These are phyloP conservation scores for Drosophila subquinaria DNA, from an alignment of 2,888 invertebrate genomes.

Conservation along the genomic window DNA sequence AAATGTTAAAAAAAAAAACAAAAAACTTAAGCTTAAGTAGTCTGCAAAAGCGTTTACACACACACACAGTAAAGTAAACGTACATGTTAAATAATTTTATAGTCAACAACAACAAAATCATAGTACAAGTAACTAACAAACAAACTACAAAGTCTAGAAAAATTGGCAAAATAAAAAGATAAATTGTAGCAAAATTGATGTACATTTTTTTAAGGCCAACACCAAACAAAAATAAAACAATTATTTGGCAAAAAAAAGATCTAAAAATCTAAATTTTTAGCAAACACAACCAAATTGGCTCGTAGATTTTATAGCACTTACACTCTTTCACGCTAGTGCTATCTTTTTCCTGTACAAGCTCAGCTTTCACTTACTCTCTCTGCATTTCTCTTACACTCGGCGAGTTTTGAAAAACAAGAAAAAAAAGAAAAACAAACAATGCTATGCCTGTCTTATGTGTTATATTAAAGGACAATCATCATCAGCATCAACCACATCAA, in stretches of 20 bases:
- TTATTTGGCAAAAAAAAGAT: conserved; percentile 45
- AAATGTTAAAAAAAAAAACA: conserved; percentile 21
- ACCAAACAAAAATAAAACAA: conserved; percentile 41
- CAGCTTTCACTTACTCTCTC: conserved; percentile 23
- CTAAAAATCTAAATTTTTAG: conserved; percentile 46
- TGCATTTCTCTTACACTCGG: conserved; percentile 20
- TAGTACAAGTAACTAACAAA: conserved; percentile 72
- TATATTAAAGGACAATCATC: conserved; percentile 84
- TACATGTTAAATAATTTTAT: conserved; percentile 74
- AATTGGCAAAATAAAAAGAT: conserved; percentile 43
- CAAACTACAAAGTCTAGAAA: conserved; percentile 23
- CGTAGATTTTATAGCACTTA: conserved; percentile 4
- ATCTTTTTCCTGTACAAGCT: conserved; percentile 5
- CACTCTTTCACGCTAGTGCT: conserved; percentile 25
- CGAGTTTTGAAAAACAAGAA: conserved; percentile 29
- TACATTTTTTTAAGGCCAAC: conserved; percentile 31
- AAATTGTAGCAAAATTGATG: conserved; percentile 47
- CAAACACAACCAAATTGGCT: conserved; percentile 48
- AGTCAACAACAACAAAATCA: conserved; percentile 49
- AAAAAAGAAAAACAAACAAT: conserved; percentile 27
- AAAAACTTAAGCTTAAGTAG: conserved; percentile 59
- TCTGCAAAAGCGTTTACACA: conserved; percentile 57
- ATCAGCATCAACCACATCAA: conserved; percentile 73
- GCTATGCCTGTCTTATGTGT: conserved; percentile 43
- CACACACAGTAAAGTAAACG: conserved; percentile 43